Base-by-base conservation (phyloP, 1,140 invertebrate genomes). In the Drosophila chauvacae region DNA sequence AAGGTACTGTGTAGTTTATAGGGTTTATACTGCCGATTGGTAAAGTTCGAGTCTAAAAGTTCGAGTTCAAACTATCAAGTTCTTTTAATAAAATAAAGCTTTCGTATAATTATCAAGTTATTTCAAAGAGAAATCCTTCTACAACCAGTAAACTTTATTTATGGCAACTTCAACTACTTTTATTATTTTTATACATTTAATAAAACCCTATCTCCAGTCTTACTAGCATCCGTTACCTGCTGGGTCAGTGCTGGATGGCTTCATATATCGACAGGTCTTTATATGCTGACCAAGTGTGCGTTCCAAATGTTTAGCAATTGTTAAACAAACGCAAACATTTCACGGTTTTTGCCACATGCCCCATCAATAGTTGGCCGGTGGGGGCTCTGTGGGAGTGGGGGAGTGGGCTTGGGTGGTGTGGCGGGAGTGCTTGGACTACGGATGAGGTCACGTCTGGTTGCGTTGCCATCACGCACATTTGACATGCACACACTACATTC, bases 381-480 rank as follows among this genome's bases (percentile, higher is more conserved):
- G 14, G 28, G 39, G 7, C 37, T 39, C 37, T 16, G 37, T 14
- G 53, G 28, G 48, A 10, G 10, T 35, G 41, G 20, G 42, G 20
- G 42, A 11, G 28, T 16, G 44, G 35, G 35, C 7, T 14, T 18
- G 18, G 41, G 37, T 26, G 45, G 23, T 9, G 30, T 65, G 60
- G 26, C 20, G 39, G 53, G 13, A 4, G 28, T 16, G 33, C 57
- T 60, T 39, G 44, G 51, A 48, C 28, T 47, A 45, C 53, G 59
- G 51, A 76, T 76, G 73, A 76, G 74, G 74, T 77, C 74, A 60
- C 73, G 56, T 60, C 62, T 76, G 39, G 53, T 48, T 55, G 70
- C n/a, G 55, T 77, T 77, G 73, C 55, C 74, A 60, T 68, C 73
- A 77, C 74, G 74, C 74, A 77, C 74, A 77, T 77, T 60, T 58